phyloP scores from a whole-genome alignment of 2,888 invertebrate genomes.

The Quadriops clusia region DNA sequence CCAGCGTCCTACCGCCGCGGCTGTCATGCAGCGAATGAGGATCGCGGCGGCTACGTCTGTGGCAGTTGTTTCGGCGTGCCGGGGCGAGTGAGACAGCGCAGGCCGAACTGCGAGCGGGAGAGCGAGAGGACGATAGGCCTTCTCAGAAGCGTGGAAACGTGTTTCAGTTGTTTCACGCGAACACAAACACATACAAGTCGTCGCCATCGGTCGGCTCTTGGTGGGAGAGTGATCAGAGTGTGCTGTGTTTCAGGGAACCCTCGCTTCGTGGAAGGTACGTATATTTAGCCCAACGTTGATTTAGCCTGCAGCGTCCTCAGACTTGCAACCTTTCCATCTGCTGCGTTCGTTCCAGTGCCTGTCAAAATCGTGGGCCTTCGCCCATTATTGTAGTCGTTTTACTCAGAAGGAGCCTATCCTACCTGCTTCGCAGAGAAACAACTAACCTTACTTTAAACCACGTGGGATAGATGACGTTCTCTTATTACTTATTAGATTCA shows the following conservation, averaged over 20 bases:
- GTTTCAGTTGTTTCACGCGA: conserved; percentile 5
- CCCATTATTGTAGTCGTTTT: too few relatives aligned
- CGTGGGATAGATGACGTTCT: too few relatives aligned
- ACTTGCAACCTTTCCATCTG: not conserved
- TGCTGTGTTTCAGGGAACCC: conserved; percentile 33
- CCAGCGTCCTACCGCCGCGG: conserved; percentile 12
- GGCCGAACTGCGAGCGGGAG: conserved; percentile 7
- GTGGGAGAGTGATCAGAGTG: conserved; percentile 20
- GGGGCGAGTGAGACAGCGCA: conserved; percentile 12
- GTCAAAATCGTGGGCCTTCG: too few relatives aligned
- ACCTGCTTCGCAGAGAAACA: too few relatives aligned
- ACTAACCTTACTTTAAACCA: too few relatives aligned
- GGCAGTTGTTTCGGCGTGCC: conserved; percentile 16
- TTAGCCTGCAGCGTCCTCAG: conserved; percentile 2
- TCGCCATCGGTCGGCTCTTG: conserved; percentile 10
- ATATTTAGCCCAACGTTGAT: conserved; percentile 8
- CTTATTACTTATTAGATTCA: too few relatives aligned
- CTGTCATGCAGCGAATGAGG: conserved; percentile 17
- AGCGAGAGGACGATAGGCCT: conserved; percentile 14
- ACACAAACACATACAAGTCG: not conserved
- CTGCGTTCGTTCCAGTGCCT: too few relatives aligned
- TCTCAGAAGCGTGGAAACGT: conserved; percentile 25
- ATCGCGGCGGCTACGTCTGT: conserved; percentile 15
- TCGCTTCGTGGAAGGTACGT: conserved; percentile 31
- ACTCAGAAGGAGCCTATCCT: too few relatives aligned